These are phyloP conservation scores for Caradrina kadenii DNA, from an alignment of 2,888 invertebrate species.

Conservation along the genomic window DNA sequence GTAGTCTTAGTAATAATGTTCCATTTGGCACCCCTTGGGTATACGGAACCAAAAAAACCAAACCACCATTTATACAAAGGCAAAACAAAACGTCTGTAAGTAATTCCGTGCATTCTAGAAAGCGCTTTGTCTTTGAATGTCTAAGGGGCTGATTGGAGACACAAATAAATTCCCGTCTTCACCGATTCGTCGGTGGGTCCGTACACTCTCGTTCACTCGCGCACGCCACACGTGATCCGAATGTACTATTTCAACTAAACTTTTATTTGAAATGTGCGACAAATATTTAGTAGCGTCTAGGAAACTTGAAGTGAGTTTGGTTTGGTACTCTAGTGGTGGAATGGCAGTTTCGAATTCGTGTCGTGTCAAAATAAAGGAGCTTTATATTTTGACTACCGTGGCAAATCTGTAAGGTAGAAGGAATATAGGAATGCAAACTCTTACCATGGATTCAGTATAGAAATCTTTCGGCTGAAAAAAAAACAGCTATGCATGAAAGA, in stretches of 20 bases:
- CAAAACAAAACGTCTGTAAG: constrained; percentile 53
- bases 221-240: constrained; percentile 72
- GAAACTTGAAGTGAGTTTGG: constrained; percentile 32
- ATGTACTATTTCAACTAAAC: constrained; percentile 58
- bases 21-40: too few relatives aligned
- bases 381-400: neutral
- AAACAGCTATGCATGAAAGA: too few relatives aligned
- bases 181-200: constrained; percentile 66
- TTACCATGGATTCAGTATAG: too few relatives aligned
- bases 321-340: neutral
- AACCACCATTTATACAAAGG: constrained; percentile 23
- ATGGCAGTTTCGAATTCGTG: neutral
- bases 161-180: constrained; percentile 81
- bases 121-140: constrained; percentile 80
- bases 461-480: too few relatives aligned
- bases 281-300: constrained; percentile 58
- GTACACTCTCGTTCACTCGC: constrained; percentile 56
- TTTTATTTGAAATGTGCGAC: constrained; percentile 64
- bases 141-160: constrained; percentile 83
- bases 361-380: neutral
- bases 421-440: too few relatives aligned
- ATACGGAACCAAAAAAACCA: neutral
- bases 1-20: too few relatives aligned
- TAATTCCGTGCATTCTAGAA: constrained; percentile 71
- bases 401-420: neutral